Evolutionary conservation across 1,140 invertebrate species (phyloP).

Genomic region (Gyrodactylus salaris): DNA sequence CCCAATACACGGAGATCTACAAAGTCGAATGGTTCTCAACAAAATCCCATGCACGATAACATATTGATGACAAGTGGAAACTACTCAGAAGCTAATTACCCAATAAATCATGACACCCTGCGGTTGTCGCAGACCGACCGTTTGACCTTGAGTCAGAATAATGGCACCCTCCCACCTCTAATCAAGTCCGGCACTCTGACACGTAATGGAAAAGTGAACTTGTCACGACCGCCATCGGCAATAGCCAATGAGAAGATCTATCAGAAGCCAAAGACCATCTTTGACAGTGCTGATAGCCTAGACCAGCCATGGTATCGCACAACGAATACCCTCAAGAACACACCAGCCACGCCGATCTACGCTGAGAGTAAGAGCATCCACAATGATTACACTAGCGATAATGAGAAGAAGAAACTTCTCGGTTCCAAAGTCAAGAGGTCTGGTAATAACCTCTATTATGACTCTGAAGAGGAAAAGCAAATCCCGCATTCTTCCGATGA

Average conservation of each 20-base stretch:
- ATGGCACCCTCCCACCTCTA: too few species aligned
- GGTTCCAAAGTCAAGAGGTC: too few species aligned
- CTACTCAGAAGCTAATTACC: not conserved
- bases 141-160: too few species aligned
- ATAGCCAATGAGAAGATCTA: not conserved
- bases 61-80: too few species aligned
- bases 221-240: not conserved
- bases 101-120: not conserved
- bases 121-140: not conserved
- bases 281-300: not conserved
- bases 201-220: not conserved
- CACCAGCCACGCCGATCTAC: too few species aligned
- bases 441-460: too few species aligned
- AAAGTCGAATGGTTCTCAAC: not conserved
- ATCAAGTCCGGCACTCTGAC: not conserved
- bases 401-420: too few species aligned
- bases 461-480: too few species aligned
- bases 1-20: not conserved
- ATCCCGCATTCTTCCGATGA: too few species aligned
- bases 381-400: too few species aligned
- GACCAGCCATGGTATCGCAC: not conserved
- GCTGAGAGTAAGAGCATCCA: too few species aligned
- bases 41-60: not conserved
- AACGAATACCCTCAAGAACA: too few species aligned
- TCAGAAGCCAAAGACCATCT: not conserved